A percentile compares a stretch with the other conserved stretches of the same genome.
These are phyloP conservation scores for Tupaia tana DNA, from an alignment of 2,113 vertebrate species.

Conservation along the genomic window DNA sequence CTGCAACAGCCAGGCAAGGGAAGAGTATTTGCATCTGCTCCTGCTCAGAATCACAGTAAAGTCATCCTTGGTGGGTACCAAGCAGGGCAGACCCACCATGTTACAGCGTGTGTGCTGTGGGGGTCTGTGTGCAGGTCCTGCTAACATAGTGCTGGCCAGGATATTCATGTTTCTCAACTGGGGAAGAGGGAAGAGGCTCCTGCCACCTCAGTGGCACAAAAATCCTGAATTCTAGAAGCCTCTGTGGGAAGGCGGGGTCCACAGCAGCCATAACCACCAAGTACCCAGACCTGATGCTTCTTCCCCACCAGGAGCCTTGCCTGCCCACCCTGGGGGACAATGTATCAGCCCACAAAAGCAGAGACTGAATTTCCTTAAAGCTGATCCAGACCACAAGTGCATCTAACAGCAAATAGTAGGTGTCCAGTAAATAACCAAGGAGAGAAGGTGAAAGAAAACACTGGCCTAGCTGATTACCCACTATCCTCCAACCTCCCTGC, in stretches of 20 bases:
- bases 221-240: not conserved
- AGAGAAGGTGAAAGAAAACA: not conserved
- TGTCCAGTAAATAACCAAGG: not conserved
- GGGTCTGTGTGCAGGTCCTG: not conserved
- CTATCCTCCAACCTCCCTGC: not conserved
- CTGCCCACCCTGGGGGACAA: not conserved
- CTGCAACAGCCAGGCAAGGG: not conserved
- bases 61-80: accelerated
- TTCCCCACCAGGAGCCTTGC: too few relatives aligned
- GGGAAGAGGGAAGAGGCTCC: not conserved
- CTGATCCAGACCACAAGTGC: not conserved
- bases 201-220: not conserved
- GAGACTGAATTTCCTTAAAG: not conserved
- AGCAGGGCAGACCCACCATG: not conserved
- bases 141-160: not conserved
- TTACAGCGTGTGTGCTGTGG: not conserved
- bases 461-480: not conserved
- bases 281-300: not conserved
- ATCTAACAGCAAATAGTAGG: not conserved
- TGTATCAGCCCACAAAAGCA: not conserved
- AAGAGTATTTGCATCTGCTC: not conserved
- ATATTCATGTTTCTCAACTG: accelerated
- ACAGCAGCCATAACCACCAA: too few relatives aligned
- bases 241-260: not conserved
- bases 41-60: not conserved